Percentiles rank a stretch among this genome's conserved stretches.
phyloP scores from a whole-genome alignment of 2,888 invertebrate species.

The Deilephila porcellus region DNA sequence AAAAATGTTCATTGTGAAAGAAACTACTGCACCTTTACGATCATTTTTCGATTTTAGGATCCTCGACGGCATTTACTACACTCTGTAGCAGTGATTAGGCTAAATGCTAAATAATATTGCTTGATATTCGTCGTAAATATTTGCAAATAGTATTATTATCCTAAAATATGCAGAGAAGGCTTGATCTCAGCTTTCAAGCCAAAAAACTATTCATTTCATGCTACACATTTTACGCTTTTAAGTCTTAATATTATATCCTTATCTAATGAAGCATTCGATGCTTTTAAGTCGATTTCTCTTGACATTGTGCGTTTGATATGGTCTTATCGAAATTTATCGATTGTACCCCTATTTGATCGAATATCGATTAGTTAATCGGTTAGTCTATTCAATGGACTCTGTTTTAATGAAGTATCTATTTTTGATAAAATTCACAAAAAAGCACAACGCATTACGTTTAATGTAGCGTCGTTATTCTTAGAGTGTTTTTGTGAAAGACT shows the following conservation, averaged over 20 bases:
- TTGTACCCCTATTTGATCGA: background rate
- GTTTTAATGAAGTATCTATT: background rate
- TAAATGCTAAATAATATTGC: no score
- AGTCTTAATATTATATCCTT: background rate
- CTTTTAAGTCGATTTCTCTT: background rate
- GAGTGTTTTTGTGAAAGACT: background rate
- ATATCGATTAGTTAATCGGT: no score
- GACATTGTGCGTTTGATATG: background rate
- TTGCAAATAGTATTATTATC: no score
- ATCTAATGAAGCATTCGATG: background rate
- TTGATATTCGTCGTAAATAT: no score
- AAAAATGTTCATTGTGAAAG: background rate
- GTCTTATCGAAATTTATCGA: background rate
- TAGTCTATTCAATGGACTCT: no score
- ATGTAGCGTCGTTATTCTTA: slow-evolving; percentile 20
- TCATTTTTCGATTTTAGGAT: background rate
- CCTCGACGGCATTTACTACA: no score
- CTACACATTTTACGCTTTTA: background rate
- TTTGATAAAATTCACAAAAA: slow-evolving; percentile 16
- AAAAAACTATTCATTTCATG: no score
- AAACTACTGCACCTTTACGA: background rate
- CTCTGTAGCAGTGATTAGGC: no score
- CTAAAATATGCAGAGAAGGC: no score
- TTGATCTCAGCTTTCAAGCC: no score
- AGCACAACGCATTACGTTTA: slow-evolving; percentile 7